Base-by-base conservation (phyloP, 2,113 vertebrate species). In the Butastur rufipennis region DNA sequence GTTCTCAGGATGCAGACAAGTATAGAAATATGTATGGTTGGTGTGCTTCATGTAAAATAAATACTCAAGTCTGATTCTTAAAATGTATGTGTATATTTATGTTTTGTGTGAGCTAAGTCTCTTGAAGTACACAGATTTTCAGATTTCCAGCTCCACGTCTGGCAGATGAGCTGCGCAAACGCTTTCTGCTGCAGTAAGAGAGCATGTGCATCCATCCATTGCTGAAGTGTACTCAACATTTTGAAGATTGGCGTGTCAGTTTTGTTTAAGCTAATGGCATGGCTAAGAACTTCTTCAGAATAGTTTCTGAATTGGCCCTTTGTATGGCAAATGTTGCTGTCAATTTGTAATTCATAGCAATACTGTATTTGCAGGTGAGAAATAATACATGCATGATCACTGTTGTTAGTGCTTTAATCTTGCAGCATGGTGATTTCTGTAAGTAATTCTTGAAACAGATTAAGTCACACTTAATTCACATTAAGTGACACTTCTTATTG, bases 11-110 rank as follows among this genome's bases (percentile, higher is more conserved):
- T 50, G 20, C 61, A 81, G 26, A 42, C 4, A 53, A 63, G 22
- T 26, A 10, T 7, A 63, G 47, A 63, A 66, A 26, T 50, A 8
- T 0, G 0, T 63, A 0, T 36, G 25, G 10, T 42, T 63, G 50
- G 7, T 58, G 12, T 55, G 10, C 16, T 53, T 67, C 22, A 2
- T 6, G 4, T 66, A 45, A 25, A 68, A 50, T 16, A 47, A 61
- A 36, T 20, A 29, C 2, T 20, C 7, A 6, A 19, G 23, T 19
- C 29, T 38, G 20, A 25, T 13, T 40, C 29, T 80, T 52, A 32
- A 61, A 27, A 16, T 27, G 15, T 27, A 1, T 13, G 4, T 15
- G 9, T 16, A 1, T 47, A 2, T 26, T 19, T 32, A 10, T 20
- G 13, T 66, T 34, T 4, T 21, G 32, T 38, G 36, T 34, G 62